Conservation (phyloP, 2,797 vertebrate species). For the Falco biarmicus region DNA sequence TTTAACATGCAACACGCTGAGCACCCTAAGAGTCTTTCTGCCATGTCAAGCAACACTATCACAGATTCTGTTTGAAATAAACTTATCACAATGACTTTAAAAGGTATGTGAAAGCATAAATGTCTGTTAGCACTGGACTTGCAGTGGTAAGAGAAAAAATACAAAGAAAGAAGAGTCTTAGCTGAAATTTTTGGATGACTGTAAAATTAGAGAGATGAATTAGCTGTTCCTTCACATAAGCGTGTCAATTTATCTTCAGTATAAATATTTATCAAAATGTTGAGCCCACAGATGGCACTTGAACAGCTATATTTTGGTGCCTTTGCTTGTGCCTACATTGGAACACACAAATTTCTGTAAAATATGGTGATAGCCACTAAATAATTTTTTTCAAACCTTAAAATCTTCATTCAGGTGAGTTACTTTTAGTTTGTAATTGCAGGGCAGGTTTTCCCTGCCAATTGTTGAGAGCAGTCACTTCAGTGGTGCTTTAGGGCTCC, state of each 20-base stretch:
- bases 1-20: not conserved
- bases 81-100: not conserved
- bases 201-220: not conserved
- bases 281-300: not conserved
- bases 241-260: not conserved
- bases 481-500: not conserved
- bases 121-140: not conserved
- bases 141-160: not conserved
- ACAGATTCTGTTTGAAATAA: not conserved
- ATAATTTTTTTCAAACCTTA: not conserved
- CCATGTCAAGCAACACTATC: not conserved
- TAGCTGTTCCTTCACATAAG: not conserved
- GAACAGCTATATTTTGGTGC: not conserved
- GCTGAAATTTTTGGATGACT: not conserved
- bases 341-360: not conserved
- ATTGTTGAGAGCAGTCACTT: rapidly evolving
- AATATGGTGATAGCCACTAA: not conserved
- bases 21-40: not conserved
- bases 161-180: not conserved
- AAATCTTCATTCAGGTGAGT: not conserved
- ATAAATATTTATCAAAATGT: not conserved
- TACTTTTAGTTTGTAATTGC: not conserved
- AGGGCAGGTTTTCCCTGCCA: not conserved
- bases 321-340: rapidly evolving
- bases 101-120: not conserved